These are phyloP conservation scores for Gymnocephalus cernua DNA, from an alignment of 2,113 vertebrate genomes.

Conservation along the genomic window DNA sequence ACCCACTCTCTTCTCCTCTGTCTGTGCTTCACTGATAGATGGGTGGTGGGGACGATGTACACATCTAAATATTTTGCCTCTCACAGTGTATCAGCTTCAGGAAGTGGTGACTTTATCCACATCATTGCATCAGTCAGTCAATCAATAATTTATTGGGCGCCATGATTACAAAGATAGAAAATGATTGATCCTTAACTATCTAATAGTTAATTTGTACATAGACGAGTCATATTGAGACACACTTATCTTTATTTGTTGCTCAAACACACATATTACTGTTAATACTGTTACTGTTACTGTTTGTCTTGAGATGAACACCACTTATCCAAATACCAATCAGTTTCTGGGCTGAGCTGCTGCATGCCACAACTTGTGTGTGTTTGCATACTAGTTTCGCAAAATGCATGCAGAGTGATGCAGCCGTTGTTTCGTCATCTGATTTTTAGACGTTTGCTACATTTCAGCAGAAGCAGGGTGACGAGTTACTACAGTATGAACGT, in stretches of 20 bases:
- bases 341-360: slow-evolving; percentile 42
- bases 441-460: slow-evolving; percentile 20
- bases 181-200: background rate
- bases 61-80: slow-evolving; percentile 20
- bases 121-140: background rate
- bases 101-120: slow-evolving; percentile 21
- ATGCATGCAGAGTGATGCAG: slow-evolving; percentile 46
- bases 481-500: background rate
- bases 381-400: slow-evolving; percentile 28
- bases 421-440: slow-evolving; percentile 14
- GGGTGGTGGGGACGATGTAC: slow-evolving; percentile 20
- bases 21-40: slow-evolving; percentile 9
- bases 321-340: slow-evolving; percentile 48
- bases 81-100: slow-evolving; percentile 9
- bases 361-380: slow-evolving; percentile 59
- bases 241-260: background rate
- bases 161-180: background rate
- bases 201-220: too few species aligned
- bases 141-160: background rate
- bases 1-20: slow-evolving; percentile 12
- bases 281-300: too few species aligned
- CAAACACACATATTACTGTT: slow-evolving; percentile 10
- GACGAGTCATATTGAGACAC: background rate
- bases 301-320: slow-evolving; percentile 22
- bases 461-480: background rate